A percentile compares a stretch with the other conserved stretches of the same genome.
These are phyloP conservation scores for Austrofundulus limnaeus DNA, from an alignment of 2,113 vertebrate species.

Conservation along the genomic window DNA sequence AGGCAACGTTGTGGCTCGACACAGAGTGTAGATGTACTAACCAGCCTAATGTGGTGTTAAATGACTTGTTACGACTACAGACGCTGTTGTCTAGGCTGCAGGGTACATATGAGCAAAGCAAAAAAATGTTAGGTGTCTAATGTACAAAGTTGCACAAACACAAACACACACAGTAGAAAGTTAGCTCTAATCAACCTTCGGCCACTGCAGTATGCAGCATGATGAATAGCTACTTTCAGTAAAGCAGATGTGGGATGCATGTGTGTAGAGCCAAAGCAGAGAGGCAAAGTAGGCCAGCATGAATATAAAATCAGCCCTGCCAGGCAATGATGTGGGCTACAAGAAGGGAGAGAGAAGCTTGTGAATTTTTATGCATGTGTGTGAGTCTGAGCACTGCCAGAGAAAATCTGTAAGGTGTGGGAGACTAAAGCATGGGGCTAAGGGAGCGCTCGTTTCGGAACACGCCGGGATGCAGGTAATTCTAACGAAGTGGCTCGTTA, in stretches of 20 bases:
- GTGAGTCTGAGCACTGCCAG: slow-evolving; percentile 15
- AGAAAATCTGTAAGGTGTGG: slow-evolving; percentile 47
- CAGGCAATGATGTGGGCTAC: slow-evolving; percentile 75
- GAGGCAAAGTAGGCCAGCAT: slow-evolving; percentile 75
- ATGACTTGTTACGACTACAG: slow-evolving; percentile 32
- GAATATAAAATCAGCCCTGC: slow-evolving; percentile 77
- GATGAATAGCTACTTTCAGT: slow-evolving; percentile 72
- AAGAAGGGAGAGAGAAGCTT: slow-evolving; percentile 54
- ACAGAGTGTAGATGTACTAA: slow-evolving; percentile 11
- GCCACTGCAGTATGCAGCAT: slow-evolving; percentile 65
- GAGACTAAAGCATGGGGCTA: slow-evolving; percentile 52
- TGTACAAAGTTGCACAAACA: slow-evolving; percentile 18
- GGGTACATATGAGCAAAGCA: slow-evolving; percentile 2
- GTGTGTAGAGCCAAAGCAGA: slow-evolving; percentile 57
- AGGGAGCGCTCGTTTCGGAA: slow-evolving; percentile 38
- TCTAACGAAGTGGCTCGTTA: slow-evolving; percentile 55
- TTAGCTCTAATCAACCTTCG: slow-evolving; percentile 54
- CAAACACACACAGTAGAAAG: slow-evolving; percentile 31
- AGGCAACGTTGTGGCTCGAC: slow-evolving; percentile 16
- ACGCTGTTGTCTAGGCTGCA: slow-evolving; percentile 22
- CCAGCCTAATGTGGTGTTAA: slow-evolving; percentile 41
- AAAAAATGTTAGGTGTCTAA: slow-evolving; percentile 24
- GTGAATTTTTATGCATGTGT: slow-evolving; percentile 25
- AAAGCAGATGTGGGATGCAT: slow-evolving; percentile 49
- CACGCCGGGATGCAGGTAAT: slow-evolving; percentile 33